phyloP scores from a whole-genome alignment of 2,113 vertebrate genomes.

The Lamprotornis superbus region DNA sequence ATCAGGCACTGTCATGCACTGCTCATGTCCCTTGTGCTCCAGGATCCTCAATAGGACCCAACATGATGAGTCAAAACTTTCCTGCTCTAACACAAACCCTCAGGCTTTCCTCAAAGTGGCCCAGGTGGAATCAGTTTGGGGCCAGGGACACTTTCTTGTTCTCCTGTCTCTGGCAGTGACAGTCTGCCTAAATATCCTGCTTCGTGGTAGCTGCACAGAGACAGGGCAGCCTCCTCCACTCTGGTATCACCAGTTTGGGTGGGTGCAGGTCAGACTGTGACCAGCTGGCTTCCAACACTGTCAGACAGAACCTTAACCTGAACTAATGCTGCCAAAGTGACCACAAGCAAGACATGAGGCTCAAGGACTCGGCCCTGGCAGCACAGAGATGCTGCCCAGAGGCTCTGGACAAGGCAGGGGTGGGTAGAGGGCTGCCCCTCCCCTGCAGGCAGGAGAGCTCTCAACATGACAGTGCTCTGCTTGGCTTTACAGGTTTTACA shows the following conservation, averaged over 20 bases:
- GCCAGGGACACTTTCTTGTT: neutral
- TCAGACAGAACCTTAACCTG: neutral
- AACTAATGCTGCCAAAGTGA: neutral
- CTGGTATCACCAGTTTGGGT: too few relatives aligned
- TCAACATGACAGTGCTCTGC: accelerated
- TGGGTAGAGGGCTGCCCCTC: neutral
- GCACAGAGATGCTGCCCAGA: accelerated
- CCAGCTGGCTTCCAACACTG: neutral
- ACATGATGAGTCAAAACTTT: accelerated
- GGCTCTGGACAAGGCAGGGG: neutral
- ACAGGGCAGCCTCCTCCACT: neutral
- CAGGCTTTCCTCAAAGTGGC: neutral
- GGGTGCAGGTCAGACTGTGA: neutral
- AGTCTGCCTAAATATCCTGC: neutral
- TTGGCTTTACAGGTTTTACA: neutral
- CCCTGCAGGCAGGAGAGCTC: neutral
- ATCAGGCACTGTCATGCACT: accelerated
- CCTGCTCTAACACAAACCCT: neutral
- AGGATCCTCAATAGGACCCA: neutral
- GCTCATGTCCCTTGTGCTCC: accelerated
- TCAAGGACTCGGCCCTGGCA: neutral
- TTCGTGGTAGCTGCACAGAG: neutral
- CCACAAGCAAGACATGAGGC: neutral
- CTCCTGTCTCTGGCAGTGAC: neutral
- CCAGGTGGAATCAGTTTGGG: neutral